Percentiles rank a stretch among this genome's conserved stretches.
phyloP scores from a whole-genome alignment of 1,140 invertebrate genomes.

The Patella vulgata region DNA sequence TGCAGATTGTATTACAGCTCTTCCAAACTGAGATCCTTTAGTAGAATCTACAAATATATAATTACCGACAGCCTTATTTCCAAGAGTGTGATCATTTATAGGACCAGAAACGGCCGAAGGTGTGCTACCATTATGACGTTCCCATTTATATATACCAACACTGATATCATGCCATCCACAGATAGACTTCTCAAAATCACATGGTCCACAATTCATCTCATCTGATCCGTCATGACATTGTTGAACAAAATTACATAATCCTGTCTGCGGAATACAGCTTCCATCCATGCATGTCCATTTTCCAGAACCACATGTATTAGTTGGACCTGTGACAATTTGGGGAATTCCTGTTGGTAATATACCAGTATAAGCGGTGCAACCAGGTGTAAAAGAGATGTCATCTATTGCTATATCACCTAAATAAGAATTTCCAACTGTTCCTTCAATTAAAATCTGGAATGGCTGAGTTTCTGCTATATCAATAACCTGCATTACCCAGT shows the following conservation, averaged over 20 bases:
- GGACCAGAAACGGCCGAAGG: constrained; percentile 42
- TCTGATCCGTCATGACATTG: constrained; percentile 62
- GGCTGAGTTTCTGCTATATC: constrained; percentile 35
- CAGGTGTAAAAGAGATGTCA: constrained; percentile 61
- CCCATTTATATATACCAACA: constrained; percentile 52
- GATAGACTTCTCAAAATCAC: constrained; percentile 48
- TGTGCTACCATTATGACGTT: constrained; percentile 48
- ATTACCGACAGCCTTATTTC: constrained; percentile 32
- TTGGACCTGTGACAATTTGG: constrained; percentile 34
- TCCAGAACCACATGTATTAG: constrained; percentile 42
- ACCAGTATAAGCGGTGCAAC: constrained; percentile 36
- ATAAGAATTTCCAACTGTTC: constrained; percentile 38
- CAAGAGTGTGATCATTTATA: constrained; percentile 53
- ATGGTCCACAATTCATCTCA: constrained; percentile 30
- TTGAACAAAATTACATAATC: constrained; percentile 77
- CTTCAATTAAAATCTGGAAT: constrained; percentile 59
- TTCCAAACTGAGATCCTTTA: constrained; percentile 41
- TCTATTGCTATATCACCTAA: constrained; percentile 62
- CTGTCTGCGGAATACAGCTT: constrained; percentile 37
- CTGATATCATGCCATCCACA: constrained; percentile 59
- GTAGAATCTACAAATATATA: constrained; percentile 55
- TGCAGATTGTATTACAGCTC: constrained; percentile 38
- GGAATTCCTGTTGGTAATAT: constrained; percentile 27
- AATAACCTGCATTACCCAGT: constrained; percentile 42
- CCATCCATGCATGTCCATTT: constrained; percentile 20